phyloP scores from a whole-genome alignment of 2,113 vertebrate species.

The Patagioenas fasciata region DNA sequence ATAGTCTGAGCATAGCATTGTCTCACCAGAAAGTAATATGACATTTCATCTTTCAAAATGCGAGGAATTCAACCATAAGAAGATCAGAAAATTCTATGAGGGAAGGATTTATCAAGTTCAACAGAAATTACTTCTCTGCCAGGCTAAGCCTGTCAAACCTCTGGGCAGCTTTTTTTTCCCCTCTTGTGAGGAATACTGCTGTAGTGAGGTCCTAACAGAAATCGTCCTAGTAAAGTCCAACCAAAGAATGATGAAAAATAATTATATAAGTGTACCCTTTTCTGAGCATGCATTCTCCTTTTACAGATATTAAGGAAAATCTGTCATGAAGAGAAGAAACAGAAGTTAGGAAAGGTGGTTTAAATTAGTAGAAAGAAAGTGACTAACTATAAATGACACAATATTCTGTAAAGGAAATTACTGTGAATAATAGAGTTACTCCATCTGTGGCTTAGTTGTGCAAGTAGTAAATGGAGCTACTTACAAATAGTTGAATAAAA shows the following conservation, averaged over 20 bases:
- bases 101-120: neutral
- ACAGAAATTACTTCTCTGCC: rapidly evolving
- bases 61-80: neutral
- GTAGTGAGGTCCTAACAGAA: neutral
- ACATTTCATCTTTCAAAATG: neutral
- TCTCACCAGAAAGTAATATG: neutral
- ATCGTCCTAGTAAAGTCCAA: neutral
- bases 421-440: neutral
- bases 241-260: neutral
- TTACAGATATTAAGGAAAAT: neutral
- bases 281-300: neutral
- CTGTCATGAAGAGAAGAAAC: neutral
- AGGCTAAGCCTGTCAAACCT: neutral
- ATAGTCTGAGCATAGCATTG: neutral
- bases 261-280: neutral
- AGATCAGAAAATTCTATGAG: neutral
- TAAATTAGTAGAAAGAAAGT: neutral
- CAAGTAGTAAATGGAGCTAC: neutral
- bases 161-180: neutral
- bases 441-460: neutral
- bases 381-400: neutral
- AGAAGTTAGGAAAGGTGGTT: neutral
- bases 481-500: neutral
- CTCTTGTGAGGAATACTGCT: neutral
- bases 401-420: neutral